Evolutionary conservation across 2,113 vertebrate genomes (phyloP).

Genomic region (Jaculus jaculus): DNA sequence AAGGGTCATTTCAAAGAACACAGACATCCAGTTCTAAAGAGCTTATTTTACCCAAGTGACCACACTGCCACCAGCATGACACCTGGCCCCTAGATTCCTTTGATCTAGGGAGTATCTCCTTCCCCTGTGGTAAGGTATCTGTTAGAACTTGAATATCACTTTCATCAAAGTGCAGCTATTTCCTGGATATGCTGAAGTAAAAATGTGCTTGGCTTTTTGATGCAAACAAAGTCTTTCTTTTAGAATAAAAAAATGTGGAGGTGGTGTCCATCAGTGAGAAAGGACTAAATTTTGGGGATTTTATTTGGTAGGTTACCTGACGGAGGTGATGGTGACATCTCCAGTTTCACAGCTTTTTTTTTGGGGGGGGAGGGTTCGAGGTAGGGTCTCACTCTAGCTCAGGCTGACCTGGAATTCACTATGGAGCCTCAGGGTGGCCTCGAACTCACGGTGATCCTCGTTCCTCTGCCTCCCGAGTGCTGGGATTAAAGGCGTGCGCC

Average conservation of each 20-base stretch:
- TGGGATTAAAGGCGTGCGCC: too few relatives aligned
- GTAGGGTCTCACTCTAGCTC: too few relatives aligned
- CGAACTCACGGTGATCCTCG: too few relatives aligned
- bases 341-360: background rate
- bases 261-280: background rate
- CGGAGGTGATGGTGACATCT: background rate
- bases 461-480: too few relatives aligned
- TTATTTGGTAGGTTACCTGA: background rate
- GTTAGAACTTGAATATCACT: background rate
- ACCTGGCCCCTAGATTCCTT: background rate
- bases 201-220: constrained; percentile 2
- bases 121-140: background rate
- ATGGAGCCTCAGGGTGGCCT: too few relatives aligned
- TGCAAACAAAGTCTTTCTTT: constrained; percentile 15
- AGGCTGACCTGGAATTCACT: too few relatives aligned
- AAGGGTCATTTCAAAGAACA: background rate
- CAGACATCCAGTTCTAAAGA: background rate
- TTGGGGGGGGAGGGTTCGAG: too few relatives aligned
- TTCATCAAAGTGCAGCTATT: background rate
- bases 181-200: background rate
- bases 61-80: background rate
- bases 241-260: background rate
- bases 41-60: background rate
- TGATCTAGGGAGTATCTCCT: background rate
- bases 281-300: background rate